Evolutionary conservation across 2,888 invertebrate species (phyloP).

Genomic region (Nemotelus pantherinus): DNA sequence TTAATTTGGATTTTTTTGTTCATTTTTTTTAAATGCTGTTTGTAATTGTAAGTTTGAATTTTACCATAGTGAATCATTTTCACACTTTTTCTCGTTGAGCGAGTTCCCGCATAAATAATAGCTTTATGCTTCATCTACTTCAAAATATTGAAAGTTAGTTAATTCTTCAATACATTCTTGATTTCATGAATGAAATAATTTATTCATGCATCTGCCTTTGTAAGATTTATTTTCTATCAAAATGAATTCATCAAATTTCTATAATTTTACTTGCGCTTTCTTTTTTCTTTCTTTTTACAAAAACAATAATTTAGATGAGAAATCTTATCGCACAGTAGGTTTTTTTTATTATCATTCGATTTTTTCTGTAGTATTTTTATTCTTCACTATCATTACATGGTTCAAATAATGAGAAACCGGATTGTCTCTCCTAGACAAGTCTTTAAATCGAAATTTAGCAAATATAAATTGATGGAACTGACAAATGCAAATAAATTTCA

Average conservation of each 20-base stretch:
- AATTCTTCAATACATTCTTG: not conserved
- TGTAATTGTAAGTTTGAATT: no score
- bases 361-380: not conserved
- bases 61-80: no score
- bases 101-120: no score
- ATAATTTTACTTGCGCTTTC: conserved; percentile 17
- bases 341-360: not conserved
- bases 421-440: no score
- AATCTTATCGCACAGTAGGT: conserved; percentile 25
- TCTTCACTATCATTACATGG: not conserved
- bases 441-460: no score
- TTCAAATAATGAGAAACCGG: no score
- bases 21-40: not conserved
- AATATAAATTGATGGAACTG: no score
- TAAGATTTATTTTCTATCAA: conserved; percentile 38
- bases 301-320: conserved; percentile 38
- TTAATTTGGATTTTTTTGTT: conserved; percentile 11
- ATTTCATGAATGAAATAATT: conserved; percentile 5
- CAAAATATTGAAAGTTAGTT: not conserved
- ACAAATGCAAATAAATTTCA: no score
- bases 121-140: not conserved
- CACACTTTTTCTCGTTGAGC: no score
- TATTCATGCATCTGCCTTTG: conserved; percentile 11
- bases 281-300: conserved; percentile 30
- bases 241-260: conserved; percentile 40